Base-by-base conservation (phyloP, 2,888 invertebrate species). In the Oxycera nigricornis region DNA sequence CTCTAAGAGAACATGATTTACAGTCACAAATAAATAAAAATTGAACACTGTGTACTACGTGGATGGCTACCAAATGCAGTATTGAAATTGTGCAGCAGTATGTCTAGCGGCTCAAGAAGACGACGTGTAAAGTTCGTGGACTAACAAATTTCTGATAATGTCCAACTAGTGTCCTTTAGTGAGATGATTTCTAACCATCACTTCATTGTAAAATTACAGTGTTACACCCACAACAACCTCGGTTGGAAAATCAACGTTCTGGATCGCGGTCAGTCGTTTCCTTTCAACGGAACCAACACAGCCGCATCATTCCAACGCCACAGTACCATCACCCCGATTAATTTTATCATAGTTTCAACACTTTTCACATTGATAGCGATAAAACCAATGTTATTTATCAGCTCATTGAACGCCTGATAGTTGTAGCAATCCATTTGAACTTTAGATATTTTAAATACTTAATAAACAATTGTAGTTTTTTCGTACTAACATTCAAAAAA, bases 231-330 rank as follows among this genome's bases (percentile, higher is more conserved):
- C 87, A 93, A 91, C 78, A 93, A 95, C 83, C 87, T 96, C 30
- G 96, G 96, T 65, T 96, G 96, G 96, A 96, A 95, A 84, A 96
- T 96, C 79, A 90, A 94, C 83, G 93, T 96, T 1, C 91, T 94
- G 11, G 91, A 95, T 80, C 89, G 90, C 0, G 92, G 92, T 28
- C 75, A 76, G 73, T 73, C 75, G 55, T 73, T 65, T n/a, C 55
- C 65, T 14, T 75, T 74, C 61, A 76, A 76, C 73, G 39, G 73
- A 35, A 62, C 73, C n/a, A 65, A 30, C 50, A 65, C 72, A 31
- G 55, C 73, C 70, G 28, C 67, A 68, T 35, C 62, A 50, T 30
- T 72, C 76, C 22, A 70, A 70, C 39, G 35, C 74, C 78, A 30
- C 76, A 79, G 14, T 65, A 22, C 30, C 3, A 14, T 4, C 30